Percentiles rank a stretch among this genome's conserved stretches.
These are phyloP conservation scores for Isotomurus palustris DNA, from an alignment of 2,888 invertebrate genomes.

Conservation along the genomic window DNA sequence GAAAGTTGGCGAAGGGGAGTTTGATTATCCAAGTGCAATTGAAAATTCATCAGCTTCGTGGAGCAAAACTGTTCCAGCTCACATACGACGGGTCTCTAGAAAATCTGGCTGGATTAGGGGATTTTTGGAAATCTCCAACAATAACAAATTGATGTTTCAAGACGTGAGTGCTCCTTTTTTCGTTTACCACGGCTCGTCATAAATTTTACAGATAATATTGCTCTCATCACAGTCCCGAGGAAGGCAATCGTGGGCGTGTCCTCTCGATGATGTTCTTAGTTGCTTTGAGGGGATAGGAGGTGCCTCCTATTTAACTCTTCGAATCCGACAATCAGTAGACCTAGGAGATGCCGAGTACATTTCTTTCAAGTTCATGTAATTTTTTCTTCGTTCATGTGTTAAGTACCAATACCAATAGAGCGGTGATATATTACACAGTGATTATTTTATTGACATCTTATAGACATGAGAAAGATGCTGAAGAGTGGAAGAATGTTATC, in stretches of 20 bases:
- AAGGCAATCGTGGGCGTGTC: constrained; percentile 42
- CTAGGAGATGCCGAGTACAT: constrained; percentile 40
- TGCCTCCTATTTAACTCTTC: constrained; percentile 27
- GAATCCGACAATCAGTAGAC: constrained; percentile 41
- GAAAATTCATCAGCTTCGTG: constrained; percentile 30
- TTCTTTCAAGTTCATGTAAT: constrained; percentile 37
- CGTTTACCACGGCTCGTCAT: no score
- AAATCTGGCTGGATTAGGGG: constrained; percentile 29
- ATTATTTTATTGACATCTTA: not conserved
- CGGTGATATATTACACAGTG: not conserved
- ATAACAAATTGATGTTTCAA: constrained; percentile 42
- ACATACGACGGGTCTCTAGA: constrained; percentile 29
- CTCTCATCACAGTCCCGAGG: no score
- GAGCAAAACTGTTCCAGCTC: constrained; percentile 35
- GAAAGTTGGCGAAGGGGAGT: constrained; percentile 30
- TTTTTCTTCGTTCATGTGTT: not conserved
- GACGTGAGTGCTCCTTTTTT: no score
- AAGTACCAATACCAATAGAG: no score
- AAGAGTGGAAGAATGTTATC: constrained; percentile 38
- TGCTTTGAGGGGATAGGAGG: constrained; percentile 29
- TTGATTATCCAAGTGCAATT: constrained; percentile 38
- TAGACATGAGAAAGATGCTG: constrained; percentile 38
- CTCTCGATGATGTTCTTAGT: constrained; percentile 36
- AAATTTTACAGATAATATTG: no score
- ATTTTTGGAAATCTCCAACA: constrained; percentile 41